phyloP scores from a whole-genome alignment of 2,113 vertebrate genomes.

The Triplophysa rosa region DNA sequence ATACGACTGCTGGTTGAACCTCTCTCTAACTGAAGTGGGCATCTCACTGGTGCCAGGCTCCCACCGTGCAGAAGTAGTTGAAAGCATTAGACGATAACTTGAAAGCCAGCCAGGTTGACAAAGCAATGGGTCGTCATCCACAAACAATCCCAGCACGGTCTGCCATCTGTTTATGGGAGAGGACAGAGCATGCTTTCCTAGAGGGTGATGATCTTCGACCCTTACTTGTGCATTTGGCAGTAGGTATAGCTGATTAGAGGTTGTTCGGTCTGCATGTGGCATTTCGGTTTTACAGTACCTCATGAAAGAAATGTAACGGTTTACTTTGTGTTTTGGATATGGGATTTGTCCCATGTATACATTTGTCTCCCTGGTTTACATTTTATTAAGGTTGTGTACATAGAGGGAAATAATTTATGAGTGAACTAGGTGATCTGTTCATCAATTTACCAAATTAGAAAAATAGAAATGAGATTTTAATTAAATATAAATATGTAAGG shows the following conservation, averaged over 20 bases:
- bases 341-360: too few species aligned
- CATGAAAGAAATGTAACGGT: too few species aligned
- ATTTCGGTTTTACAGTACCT: not conserved
- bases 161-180: slow-evolving; percentile 59
- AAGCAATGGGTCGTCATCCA: slow-evolving; percentile 54
- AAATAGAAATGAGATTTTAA: too few species aligned
- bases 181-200: slow-evolving; percentile 37
- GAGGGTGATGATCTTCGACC: slow-evolving; percentile 29
- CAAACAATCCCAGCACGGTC: slow-evolving; percentile 58
- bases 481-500: too few species aligned
- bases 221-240: slow-evolving; percentile 15
- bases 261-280: slow-evolving; percentile 30
- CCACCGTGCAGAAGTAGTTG: slow-evolving; percentile 44
- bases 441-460: too few species aligned
- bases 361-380: too few species aligned
- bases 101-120: slow-evolving; percentile 55
- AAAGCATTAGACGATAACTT: slow-evolving; percentile 59
- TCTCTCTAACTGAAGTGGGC: slow-evolving; percentile 25
- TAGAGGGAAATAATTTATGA: too few species aligned
- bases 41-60: slow-evolving; percentile 21
- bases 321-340: too few species aligned
- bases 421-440: too few species aligned
- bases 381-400: too few species aligned
- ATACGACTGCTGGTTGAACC: slow-evolving; percentile 17
- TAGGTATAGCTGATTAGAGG: slow-evolving; percentile 43